Percentiles rank a stretch among this genome's conserved stretches.
phyloP scores from a whole-genome alignment of 2,797 vertebrate species.

The Tinamus major region DNA sequence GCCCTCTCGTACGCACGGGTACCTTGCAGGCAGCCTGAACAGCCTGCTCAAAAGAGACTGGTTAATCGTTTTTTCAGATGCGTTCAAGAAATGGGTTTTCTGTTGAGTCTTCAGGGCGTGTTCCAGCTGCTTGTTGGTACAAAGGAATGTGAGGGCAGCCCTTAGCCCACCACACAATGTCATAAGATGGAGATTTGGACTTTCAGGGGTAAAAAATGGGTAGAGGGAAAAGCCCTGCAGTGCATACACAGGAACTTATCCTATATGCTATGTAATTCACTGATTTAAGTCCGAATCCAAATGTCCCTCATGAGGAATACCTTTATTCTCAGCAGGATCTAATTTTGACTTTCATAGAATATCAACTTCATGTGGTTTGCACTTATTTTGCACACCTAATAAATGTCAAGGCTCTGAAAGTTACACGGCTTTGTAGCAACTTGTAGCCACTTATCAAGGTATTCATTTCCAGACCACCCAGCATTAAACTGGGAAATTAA shows the following conservation, averaged over 20 bases:
- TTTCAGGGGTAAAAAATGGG: not conserved
- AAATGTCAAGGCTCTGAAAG: not conserved
- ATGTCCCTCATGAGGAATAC: not conserved
- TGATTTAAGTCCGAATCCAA: not conserved
- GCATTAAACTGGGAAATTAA: not conserved
- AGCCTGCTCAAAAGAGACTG: not conserved
- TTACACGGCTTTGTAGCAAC: not conserved
- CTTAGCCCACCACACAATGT: fast-evolving
- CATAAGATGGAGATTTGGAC: not conserved
- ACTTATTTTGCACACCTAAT: not conserved
- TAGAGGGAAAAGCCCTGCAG: not conserved
- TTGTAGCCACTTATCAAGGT: not conserved
- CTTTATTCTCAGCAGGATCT: conserved; percentile 9
- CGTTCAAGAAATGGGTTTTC: not conserved
- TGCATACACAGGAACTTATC: not conserved
- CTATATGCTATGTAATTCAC: not conserved
- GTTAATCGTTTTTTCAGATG: not conserved
- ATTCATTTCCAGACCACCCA: conserved; percentile 24
- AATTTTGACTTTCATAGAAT: not conserved
- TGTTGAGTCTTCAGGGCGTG: not conserved
- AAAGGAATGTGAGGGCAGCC: not conserved
- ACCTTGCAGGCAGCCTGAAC: not conserved
- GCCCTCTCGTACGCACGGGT: not conserved
- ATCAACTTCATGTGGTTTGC: not conserved
- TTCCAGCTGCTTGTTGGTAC: not conserved